Percentiles rank a stretch among this genome's conserved stretches.
Evolutionary conservation across 2,888 invertebrate genomes (phyloP).

Genomic region (Vanessa cardui): DNA sequence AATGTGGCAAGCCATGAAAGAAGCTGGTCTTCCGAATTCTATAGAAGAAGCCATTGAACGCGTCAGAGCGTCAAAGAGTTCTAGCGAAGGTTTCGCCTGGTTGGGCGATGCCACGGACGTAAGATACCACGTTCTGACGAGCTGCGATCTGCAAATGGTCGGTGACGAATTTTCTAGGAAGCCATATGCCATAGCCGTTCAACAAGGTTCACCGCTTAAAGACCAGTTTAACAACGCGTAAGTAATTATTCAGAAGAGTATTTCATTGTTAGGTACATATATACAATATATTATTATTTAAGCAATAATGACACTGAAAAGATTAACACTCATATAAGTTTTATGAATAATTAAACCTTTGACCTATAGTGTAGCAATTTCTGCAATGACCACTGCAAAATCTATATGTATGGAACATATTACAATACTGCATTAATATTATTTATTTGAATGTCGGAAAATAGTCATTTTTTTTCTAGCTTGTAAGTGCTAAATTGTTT

Average conservation of each 20-base stretch:
- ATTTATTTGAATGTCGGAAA: no score
- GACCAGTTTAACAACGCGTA: constrained; percentile 98
- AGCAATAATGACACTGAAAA: no score
- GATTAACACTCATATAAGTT: no score
- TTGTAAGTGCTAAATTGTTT: no score
- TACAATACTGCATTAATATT: no score
- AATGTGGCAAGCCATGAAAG: constrained; percentile 98
- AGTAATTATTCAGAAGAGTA: constrained; percentile 60
- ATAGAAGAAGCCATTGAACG: constrained; percentile 90
- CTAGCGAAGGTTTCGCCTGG: constrained; percentile 94
- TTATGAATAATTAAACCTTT: no score
- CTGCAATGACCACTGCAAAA: no score
- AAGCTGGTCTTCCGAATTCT: constrained; percentile 89
- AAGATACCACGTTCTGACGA: constrained; percentile 88
- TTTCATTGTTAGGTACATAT: no score
- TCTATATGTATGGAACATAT: no score
- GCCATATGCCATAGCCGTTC: constrained; percentile 98
- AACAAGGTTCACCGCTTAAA: constrained; percentile 96
- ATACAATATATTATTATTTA: no score
- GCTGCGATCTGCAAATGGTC: constrained; percentile 94
- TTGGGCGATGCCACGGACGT: constrained; percentile 97
- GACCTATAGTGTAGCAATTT: no score
- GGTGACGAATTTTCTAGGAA: constrained; percentile 99
- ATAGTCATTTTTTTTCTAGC: no score
- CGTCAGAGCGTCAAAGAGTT: constrained; percentile 85